Conservation (phyloP, 2,888 invertebrate genomes). For the Vandiemenella viatica region DNA sequence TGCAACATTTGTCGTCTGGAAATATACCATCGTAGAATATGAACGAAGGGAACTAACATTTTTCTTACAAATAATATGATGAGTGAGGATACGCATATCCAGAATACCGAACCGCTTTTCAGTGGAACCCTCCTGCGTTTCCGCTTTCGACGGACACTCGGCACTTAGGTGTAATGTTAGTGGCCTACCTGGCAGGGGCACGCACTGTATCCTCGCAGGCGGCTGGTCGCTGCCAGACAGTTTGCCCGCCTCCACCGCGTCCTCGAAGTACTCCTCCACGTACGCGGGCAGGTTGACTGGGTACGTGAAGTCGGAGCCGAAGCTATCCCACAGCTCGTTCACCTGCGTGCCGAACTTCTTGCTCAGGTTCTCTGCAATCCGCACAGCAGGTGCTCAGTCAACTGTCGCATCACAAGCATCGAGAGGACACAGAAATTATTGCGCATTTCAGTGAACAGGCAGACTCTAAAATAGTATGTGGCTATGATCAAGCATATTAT, state of each 20-base stretch:
- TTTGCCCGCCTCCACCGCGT: slow-evolving; percentile 34
- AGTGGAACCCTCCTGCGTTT: too few relatives aligned
- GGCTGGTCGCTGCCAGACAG: slow-evolving; percentile 21
- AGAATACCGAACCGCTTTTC: too few relatives aligned
- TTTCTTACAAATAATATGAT: too few relatives aligned
- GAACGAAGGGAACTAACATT: too few relatives aligned
- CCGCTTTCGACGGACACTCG: not conserved
- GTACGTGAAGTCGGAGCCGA: slow-evolving; percentile 52
- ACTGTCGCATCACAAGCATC: too few relatives aligned
- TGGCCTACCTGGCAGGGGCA: slow-evolving; percentile 59
- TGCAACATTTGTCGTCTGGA: too few relatives aligned
- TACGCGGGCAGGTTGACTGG: slow-evolving; percentile 53
- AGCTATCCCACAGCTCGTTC: slow-evolving; percentile 52
- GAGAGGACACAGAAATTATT: too few relatives aligned
- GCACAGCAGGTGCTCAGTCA: not conserved
- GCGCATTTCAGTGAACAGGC: too few relatives aligned
- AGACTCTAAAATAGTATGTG: too few relatives aligned
- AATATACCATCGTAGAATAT: too few relatives aligned
- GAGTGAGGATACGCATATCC: too few relatives aligned
- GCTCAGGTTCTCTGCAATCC: slow-evolving; percentile 50
- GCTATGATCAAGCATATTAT: too few relatives aligned
- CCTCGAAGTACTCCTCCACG: slow-evolving; percentile 57
- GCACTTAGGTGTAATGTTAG: not conserved
- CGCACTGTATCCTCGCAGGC: slow-evolving; percentile 48
- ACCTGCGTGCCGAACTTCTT: slow-evolving; percentile 55